These are phyloP conservation scores for Crambe crambe DNA, from an alignment of 37 sponge, comb jelly and placozoan genomes.

Conservation along the genomic window DNA sequence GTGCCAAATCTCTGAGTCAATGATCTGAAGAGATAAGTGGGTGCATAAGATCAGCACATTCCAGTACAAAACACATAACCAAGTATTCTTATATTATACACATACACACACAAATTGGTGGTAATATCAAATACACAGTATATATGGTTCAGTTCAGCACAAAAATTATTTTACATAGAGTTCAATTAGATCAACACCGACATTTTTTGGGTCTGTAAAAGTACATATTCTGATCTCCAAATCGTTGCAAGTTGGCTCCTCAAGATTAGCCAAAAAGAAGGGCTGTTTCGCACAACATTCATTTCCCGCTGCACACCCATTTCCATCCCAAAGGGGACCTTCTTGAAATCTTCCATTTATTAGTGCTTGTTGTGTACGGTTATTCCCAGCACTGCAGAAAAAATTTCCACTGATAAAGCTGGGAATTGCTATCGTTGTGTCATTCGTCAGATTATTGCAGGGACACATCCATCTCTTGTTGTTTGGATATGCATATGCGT, in stretches of 20 bases:
- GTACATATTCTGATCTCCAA: constrained; percentile 13
- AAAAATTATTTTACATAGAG: constrained; percentile 27
- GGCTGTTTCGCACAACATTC: not conserved
- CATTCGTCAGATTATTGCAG: no score
- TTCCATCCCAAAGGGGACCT: constrained; percentile 33
- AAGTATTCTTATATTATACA: no score
- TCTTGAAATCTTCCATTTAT: not conserved
- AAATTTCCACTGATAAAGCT: not conserved
- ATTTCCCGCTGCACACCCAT: not conserved
- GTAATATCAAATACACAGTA: no score
- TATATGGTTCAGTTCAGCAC: no score
- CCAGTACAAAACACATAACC: no score
- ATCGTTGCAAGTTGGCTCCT: not conserved
- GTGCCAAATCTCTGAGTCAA: no score
- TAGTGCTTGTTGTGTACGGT: no score
- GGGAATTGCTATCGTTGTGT: not conserved
- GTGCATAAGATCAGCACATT: no score
- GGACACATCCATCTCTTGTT: constrained; percentile 5
- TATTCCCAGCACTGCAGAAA: constrained; percentile 8
- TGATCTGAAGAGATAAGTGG: no score
- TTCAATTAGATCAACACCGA: constrained; percentile 10
- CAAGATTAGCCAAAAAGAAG: constrained; percentile 1
- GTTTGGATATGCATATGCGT: not conserved
- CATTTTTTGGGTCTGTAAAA: not conserved
- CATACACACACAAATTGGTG: no score